phyloP scores from a whole-genome alignment of 1,140 invertebrate species.

The Trichogramma pretiosum region DNA sequence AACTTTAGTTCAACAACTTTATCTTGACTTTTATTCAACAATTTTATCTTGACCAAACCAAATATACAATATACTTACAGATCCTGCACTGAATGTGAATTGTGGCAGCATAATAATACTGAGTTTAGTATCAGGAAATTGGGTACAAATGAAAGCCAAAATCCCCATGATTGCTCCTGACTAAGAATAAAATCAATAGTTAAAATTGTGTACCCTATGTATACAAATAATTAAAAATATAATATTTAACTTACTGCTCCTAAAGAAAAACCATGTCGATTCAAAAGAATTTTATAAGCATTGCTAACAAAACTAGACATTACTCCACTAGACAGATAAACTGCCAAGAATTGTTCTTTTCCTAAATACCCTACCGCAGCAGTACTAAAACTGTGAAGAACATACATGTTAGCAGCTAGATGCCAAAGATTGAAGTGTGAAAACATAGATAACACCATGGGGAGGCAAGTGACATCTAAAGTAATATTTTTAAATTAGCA shows the following conservation, averaged over 20 bases:
- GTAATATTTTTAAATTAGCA: neutral
- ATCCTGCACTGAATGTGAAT: constrained; percentile 75
- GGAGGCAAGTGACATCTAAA: constrained; percentile 64
- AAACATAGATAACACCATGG: constrained; percentile 88
- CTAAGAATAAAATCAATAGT: constrained; percentile 45
- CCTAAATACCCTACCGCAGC: constrained; percentile 69
- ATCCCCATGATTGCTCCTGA: constrained; percentile 90
- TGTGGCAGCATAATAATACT: constrained; percentile 84
- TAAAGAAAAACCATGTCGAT: constrained; percentile 64
- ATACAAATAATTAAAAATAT: constrained; percentile 19
- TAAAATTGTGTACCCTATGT: neutral
- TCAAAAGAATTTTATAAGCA: constrained; percentile 62
- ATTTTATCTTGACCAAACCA: too few relatives aligned
- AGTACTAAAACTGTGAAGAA: constrained; percentile 73
- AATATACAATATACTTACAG: constrained; percentile 53
- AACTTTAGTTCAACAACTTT: too few relatives aligned
- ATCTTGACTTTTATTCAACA: too few relatives aligned
- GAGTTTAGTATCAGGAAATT: constrained; percentile 77
- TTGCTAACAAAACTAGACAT: constrained; percentile 81
- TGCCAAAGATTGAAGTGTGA: constrained; percentile 85
- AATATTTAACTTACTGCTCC: constrained; percentile 70
- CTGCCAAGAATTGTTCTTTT: constrained; percentile 83
- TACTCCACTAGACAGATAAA: constrained; percentile 83
- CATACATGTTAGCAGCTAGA: constrained; percentile 91
- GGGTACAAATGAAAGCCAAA: constrained; percentile 76